Base-by-base conservation (phyloP, 1,140 invertebrate species). In the Ectropis grisescens region DNA sequence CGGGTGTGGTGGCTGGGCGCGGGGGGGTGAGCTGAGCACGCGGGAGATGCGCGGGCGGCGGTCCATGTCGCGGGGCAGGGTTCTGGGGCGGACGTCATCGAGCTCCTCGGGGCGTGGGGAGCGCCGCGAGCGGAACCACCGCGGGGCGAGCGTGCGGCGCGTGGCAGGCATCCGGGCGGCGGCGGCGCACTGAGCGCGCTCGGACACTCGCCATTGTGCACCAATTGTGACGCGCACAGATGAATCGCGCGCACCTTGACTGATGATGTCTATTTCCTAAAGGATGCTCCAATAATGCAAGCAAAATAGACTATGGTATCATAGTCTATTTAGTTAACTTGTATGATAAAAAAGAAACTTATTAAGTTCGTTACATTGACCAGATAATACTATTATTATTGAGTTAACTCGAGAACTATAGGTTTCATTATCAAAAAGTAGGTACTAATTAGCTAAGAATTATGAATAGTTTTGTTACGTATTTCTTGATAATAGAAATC, bases 101-200 rank as follows among this genome's bases (percentile, higher is more conserved):
- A n/a, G n/a, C n/a, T 35, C 57, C 23, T 55, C 41, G 30, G 43
- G n/a, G 45, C 24, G 47, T 54, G 33, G 52, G 38, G n/a, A n/a
- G 48, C 64, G 62, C 52, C 62, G 66, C 24, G 58, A 41, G 33
- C 60, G n/a, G n/a, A n/a, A n/a, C n/a, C n/a, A n/a, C n/a, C n/a
- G n/a, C n/a, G n/a, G n/a, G 56, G 48, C 74, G 69, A 79, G 45
- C 74, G 70, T 59, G n/a, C n/a, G n/a, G n/a, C 37, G 48, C 56
- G 43, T 33, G 67, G 64, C 57, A 56, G 70, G 68, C 74, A 75
- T 75, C 59, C 70, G 66, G 70, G 43, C 60, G 60, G 47, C 58
- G 53, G 51, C 58, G 50, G 57, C 50, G 41, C 57, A 62, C 62
- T 68, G 69, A 58, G 37, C 53, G 54, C 38, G 44, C 33, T 32